Base-by-base conservation (phyloP, 2,797 vertebrate species). In the Ateles fusciceps region DNA sequence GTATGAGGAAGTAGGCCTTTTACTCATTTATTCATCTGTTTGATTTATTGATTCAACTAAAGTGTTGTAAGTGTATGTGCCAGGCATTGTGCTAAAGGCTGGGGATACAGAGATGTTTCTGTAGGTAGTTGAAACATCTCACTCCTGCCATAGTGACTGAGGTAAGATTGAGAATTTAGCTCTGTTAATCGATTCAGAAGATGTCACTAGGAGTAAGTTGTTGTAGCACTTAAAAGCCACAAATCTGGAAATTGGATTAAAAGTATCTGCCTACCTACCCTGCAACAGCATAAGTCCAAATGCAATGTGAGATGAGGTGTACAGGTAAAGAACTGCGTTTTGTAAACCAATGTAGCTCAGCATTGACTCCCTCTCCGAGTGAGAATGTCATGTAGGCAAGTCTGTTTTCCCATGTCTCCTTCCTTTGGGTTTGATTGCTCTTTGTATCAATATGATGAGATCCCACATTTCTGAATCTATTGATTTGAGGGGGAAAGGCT, bases 241-340 rank as follows among this genome's bases (percentile, higher is more conserved):
- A 36, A 1, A 14, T 78, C 64, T 86, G 1, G 79, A 13, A 24
- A 39, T 5, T 2, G 44, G n/a, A n/a, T 84, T 90, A 39, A 85
- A 74, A 93, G n/a, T 26, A 7, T n/a, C 81, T 48, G 28, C 44
- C 11, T 74, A 6, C 46, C 46, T 57, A 1, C 26, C 33, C 57
- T 17, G 26, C 17, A 17, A 1, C 3, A 0, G 4, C 15, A 33
- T 42, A 19, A 64, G 22, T 46, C 74, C 30, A 13, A 0, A 24
- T 10, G 3, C 39, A 2, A 0, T 1, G 46, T 52, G 46, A 55
- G 28, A 7, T 42, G 15, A 24, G 5, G 28, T 12, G 28, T 12
- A 46, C 8, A 5, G 15, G 15, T 19, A 30, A 28, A 30, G 71
- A 76, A n/a, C 52, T 75, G 21, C 44, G 1, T 7, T 64, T 26